Evolutionary conservation across 2,113 vertebrate species (phyloP).

Genomic region (Ardeotis arabs): DNA sequence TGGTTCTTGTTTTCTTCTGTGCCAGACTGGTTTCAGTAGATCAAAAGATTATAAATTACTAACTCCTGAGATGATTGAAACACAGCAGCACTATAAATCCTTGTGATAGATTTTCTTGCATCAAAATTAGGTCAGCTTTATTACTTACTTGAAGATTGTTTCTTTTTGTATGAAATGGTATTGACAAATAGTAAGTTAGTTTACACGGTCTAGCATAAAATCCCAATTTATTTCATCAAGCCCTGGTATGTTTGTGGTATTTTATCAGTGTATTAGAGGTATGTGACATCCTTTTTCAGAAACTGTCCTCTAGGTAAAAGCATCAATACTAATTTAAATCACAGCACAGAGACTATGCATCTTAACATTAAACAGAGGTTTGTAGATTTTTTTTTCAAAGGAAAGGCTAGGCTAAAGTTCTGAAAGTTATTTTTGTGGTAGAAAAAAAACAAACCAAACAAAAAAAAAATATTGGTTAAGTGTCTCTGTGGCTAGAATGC

Average conservation of each 20-base stretch:
- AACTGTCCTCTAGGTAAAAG: not conserved
- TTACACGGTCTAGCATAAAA: not conserved
- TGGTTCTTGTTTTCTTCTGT: constrained; percentile 1
- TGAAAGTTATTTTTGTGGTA: not conserved
- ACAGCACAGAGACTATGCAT: not conserved
- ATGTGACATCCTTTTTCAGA: not conserved
- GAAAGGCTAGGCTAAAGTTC: not conserved
- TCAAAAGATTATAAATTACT: constrained; percentile 46
- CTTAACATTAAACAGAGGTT: not conserved
- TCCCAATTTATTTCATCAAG: not conserved
- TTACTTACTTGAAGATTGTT: not conserved
- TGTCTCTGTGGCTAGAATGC: not conserved
- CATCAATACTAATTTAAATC: not conserved
- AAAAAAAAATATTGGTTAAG: not conserved
- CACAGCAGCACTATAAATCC: not conserved
- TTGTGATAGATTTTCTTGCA: constrained; percentile 28
- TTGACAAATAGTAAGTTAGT: not conserved
- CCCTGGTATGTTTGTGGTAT: not conserved
- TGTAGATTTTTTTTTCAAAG: not conserved
- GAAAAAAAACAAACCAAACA: not conserved
- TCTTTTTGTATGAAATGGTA: constrained; percentile 1
- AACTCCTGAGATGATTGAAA: constrained; percentile 37
- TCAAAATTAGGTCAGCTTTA: constrained; percentile 25
- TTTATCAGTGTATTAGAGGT: not conserved
- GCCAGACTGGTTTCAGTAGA: not conserved